Conservation (phyloP, 64 coral and sea anemone genomes). For the Actinia tenebrosa region DNA sequence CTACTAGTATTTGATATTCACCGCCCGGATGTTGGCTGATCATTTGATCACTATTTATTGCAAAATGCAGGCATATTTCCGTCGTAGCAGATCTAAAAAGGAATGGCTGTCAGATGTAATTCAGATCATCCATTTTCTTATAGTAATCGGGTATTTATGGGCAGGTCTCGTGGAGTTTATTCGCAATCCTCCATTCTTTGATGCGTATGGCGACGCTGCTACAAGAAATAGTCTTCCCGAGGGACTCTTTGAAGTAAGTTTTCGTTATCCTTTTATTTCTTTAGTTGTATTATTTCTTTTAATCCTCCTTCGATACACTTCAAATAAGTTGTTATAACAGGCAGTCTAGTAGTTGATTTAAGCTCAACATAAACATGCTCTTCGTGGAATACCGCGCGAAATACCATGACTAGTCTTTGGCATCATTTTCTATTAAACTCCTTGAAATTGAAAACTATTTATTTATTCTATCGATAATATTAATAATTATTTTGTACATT, state of each 20-base stretch:
- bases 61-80: slow-evolving; percentile 26
- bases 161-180: slow-evolving; percentile 86
- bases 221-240: slow-evolving; percentile 53
- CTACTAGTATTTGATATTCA: too few relatives aligned
- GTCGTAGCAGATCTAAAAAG: slow-evolving; percentile 33
- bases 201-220: slow-evolving; percentile 77
- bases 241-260: slow-evolving; percentile 72
- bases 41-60: too few relatives aligned
- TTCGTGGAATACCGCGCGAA: too few relatives aligned
- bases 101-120: slow-evolving; percentile 28
- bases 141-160: slow-evolving; percentile 65
- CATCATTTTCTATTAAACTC: too few relatives aligned
- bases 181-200: slow-evolving; percentile 73
- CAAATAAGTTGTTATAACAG: too few relatives aligned
- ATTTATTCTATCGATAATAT: too few relatives aligned
- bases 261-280: background rate
- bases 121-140: slow-evolving; percentile 71
- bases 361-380: too few relatives aligned
- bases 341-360: too few relatives aligned
- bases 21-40: too few relatives aligned
- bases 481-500: too few relatives aligned
- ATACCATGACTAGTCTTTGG: too few relatives aligned
- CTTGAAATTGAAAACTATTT: too few relatives aligned
- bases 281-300: background rate
- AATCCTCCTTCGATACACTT: background rate